Base-by-base conservation (phyloP, 2,797 vertebrate species). In the Halcyon smyrnensis region DNA sequence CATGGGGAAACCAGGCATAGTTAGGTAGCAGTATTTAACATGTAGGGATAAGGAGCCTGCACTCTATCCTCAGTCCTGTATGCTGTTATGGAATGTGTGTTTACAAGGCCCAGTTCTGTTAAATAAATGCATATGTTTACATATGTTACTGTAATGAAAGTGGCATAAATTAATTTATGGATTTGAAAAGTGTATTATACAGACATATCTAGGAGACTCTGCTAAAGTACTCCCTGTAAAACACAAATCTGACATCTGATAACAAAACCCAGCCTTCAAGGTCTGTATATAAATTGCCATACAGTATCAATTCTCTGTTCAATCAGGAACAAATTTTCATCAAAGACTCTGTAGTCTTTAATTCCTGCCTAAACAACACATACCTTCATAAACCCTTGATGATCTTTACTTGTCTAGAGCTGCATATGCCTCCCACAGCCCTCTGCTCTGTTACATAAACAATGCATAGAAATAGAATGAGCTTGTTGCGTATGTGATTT, bases 381-480 rank as follows among this genome's bases (percentile, higher is more conserved):
- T 43, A 84, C 8, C 13, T 71, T 94, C 56, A 94, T 79, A 86
- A 96, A 94, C 93, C 53, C 28, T 94, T 95, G 43, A 87, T 83
- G 56, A 90, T 87, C 34, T 81, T 76, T 88, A 86, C 45, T 92
- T 56, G 2, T 87, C 46, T 84, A 39, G 94, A 96, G 28, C 21
- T 84, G 27, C 30, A 65, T 48, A 88, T 56, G 37, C 57, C 60
- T 97, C 24, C 24, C 74, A 45, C 54, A 95, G 25, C 45, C 19
- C 20, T 37, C 19, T 54, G n/a, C 41, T 87, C 30, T 59, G 17
- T 36, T 90, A 46, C 48, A 93, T 93, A 91, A 97, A 91, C 67
- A 94, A 67, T 81, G 93, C 27, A 94, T 81, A 70, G 87, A 92
- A 97, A 37, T 43, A 93, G 16, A 11, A 91, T 67, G 63, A 94